These are phyloP conservation scores for Lycorma delicatula DNA, from an alignment of 1,140 invertebrate genomes.

Conservation along the genomic window DNA sequence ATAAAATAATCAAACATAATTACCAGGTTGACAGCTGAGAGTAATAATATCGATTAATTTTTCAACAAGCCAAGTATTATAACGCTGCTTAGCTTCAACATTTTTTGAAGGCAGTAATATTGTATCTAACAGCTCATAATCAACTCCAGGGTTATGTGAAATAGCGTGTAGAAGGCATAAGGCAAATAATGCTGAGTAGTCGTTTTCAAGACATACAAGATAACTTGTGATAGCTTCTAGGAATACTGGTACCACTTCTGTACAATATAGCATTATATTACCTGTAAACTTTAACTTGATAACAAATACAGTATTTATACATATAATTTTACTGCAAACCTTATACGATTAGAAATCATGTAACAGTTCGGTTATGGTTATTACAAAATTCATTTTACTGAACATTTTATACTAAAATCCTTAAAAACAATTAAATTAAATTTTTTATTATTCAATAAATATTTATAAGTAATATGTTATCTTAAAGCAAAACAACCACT, in stretches of 20 bases:
- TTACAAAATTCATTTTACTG: too few relatives aligned
- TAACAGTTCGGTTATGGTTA: too few relatives aligned
- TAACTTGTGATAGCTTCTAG: conserved; percentile 79
- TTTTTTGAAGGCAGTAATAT: conserved; percentile 43
- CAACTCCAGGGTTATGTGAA: conserved; percentile 79
- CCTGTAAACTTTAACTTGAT: too few relatives aligned
- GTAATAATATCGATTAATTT: conserved; percentile 70
- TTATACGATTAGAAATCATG: too few relatives aligned
- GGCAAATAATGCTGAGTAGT: conserved; percentile 87
- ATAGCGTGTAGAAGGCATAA: conserved; percentile 89
- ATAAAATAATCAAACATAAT: conserved; percentile 29
- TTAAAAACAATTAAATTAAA: too few relatives aligned
- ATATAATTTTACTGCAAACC: too few relatives aligned
- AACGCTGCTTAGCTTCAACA: conserved; percentile 42
- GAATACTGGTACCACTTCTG: conserved; percentile 46
- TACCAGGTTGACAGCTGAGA: conserved; percentile 71
- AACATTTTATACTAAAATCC: too few relatives aligned
- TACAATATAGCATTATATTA: neutral
- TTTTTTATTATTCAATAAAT: too few relatives aligned
- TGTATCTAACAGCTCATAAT: conserved; percentile 60
- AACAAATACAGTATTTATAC: too few relatives aligned
- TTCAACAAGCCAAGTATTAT: conserved; percentile 69
- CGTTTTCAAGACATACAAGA: conserved; percentile 80
- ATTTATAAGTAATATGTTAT: too few relatives aligned
- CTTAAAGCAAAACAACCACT: too few relatives aligned